Evolutionary conservation across 2,113 vertebrate species (phyloP), one percentile per base, ranked within the genome.

Genomic region (Capreolus pygargus): DNA sequence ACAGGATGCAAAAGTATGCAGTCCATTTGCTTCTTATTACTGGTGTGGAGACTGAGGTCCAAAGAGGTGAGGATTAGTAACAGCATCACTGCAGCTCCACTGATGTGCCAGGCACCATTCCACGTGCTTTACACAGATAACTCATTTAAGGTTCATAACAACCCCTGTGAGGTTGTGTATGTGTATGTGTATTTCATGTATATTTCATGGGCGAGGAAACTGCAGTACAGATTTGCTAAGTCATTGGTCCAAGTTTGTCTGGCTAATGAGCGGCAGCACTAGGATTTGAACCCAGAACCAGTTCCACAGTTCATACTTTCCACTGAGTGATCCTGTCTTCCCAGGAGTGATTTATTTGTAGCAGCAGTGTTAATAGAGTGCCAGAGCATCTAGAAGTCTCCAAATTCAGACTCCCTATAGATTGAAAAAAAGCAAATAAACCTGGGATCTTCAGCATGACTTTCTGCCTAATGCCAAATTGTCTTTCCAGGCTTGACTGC

Each of bases 61-160:
- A 25, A 52, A 79, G 47, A 87, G 85, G 8, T 2, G 15, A 78
- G 39, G 43, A 28, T 4, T 10, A n/a, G 14, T 21, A 27, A 47
- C 0, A 39, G 17, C 17, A 6, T 19, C 50, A 0, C 4, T 21
- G 1, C 3, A 27, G 79, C 30, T 39, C 60, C 45, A 33, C 19
- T 6, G 3, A 15, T 1, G 10, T 23, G 52, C 54, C 33, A n/a
- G 52, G 39, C 10, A 27, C 33, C 36, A 0, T 21, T 27, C 36
- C 60, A 30, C 2, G 2, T 4, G 33, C 43, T 54, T 85, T 13
- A 9, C 33, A 28, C 2, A 39, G 83, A 78, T 3, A 58, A 43
- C 27, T 55, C 33, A 25, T 3, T 27, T 7, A 25, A 82, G 33
- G 4, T 27, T 45, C n/a, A 2, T 25, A 27, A 50, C 12, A 47